phyloP scores from a whole-genome alignment of 1,140 invertebrate species.

The Tetragonula clypearis region DNA sequence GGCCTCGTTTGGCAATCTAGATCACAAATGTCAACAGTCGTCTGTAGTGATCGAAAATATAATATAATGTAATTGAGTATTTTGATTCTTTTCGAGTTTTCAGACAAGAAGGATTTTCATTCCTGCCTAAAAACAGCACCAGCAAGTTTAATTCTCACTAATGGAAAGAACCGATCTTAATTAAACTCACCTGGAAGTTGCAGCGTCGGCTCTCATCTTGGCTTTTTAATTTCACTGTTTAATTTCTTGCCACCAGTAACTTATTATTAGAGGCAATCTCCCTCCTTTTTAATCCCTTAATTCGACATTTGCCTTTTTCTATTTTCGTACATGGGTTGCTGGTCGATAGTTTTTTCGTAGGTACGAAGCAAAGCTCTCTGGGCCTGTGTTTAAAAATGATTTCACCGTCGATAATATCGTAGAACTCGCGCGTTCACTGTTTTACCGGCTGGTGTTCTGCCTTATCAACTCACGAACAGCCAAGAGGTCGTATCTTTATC shows the following conservation, averaged over 20 bases:
- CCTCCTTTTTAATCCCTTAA: conserved; percentile 1
- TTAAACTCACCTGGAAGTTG: conserved; percentile 6
- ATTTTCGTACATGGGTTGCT: background rate
- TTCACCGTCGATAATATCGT: conserved; percentile 34
- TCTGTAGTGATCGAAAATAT: background rate
- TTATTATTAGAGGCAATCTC: background rate
- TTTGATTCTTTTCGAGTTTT: no score
- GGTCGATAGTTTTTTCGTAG: conserved; percentile 25
- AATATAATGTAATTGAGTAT: no score
- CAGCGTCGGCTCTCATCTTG: background rate
- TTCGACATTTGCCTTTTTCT: conserved; percentile 8
- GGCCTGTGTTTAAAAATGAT: background rate
- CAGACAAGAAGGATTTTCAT: background rate
- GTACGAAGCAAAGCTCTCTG: background rate
- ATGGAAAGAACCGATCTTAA: background rate
- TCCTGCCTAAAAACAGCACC: background rate
- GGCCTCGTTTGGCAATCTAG: background rate
- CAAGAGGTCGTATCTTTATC: conserved; percentile 32
- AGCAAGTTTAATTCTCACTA: background rate
- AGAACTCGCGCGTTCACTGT: conserved; percentile 19
- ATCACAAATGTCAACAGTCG: background rate
- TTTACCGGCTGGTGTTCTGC: conserved; percentile 53
- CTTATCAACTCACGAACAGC: conserved; percentile 49
- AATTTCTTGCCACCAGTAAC: background rate
- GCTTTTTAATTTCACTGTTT: background rate